Evolutionary conservation across 2,888 invertebrate genomes (phyloP), one percentile per base, ranked within the genome.

Genomic region (Tricholauxania praeusta): DNA sequence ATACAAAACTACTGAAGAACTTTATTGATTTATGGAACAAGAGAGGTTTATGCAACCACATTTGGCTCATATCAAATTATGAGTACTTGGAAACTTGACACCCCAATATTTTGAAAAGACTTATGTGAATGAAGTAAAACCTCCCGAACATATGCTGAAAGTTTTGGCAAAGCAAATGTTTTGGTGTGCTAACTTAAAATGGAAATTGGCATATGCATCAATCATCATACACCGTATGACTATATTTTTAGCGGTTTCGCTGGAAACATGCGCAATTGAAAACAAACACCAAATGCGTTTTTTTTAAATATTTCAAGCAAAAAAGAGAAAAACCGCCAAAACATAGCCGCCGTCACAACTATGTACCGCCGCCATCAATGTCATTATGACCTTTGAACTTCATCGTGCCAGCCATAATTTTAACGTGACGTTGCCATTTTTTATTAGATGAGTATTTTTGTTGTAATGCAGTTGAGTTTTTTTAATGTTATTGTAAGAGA

Each of bases 371-470:
- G 62, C 63, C 62, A 53, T 14, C 51, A 39, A 17, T 19, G 63
- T 53, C 62, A 39, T 32, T 62, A 48, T 70, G 53, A 62, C 39
- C 70, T 70, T 63, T 70, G 63, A 70, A 51, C 70, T 53, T 22
- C 59, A n/a, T 28, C 22, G 47, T 19, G 8, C 32, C 47, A 39
- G 12, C 14, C 22, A 62, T 17, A 49, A 69, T 70, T 70, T 57
- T 32, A 22, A 70, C 70, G 70, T 70, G 70, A 70, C 63, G 63
- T 19, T 39, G 68, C 49, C 32, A 60, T 62, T 52, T 60, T 12
- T 60, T 15, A 39, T 69, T 52, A n/a, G 19, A 14, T 64, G 59
- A 17, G 10, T 19, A 17, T 51, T 49, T 62, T 63, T 63, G 48
- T n/a, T 17, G 28, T 39, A 12, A 22, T 15, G 7, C 6, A 28